Evolutionary conservation across 2,888 invertebrate genomes (phyloP), one percentile per base, ranked within the genome.

Genomic region (Hetaerina titia): DNA sequence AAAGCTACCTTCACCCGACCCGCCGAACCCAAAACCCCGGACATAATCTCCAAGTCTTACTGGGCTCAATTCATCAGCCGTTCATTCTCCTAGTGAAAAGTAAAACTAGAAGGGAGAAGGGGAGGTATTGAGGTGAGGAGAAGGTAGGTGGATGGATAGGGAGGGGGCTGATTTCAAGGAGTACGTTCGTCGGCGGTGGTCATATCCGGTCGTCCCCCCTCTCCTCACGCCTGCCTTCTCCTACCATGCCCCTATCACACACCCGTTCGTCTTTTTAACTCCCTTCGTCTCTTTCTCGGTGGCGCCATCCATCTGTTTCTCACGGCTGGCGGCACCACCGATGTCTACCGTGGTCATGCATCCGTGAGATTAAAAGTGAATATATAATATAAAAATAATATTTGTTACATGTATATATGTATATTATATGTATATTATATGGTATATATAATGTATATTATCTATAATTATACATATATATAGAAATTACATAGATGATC

Each of bases 281-380:
- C 45, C 45, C 45, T 45, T 45, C 45, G 45, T 45, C 4, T 45
- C 45, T 45, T n/a, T 22, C 69, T 9, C 31, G 31, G 81, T 6
- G 81, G 81, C 31, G 81, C 81, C 81, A 69, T 17, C n/a, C 69
- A 31, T 81, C 31, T 31, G 81, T 81, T 81, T 31, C 81, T 31
- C 81, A 81, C 81, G 81, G 81, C 81, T 74, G 13, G 22, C 13
- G 81, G 11, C 81, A 81, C 31, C 11, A 15, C 22, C 19, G 19
- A 69, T 13, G 81, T 7, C 9, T 11, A 81, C 56, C 92, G 92
- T 92, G 74, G 92, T 56, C 92, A 92, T 69, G 92, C 92, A 92
- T 57, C 69, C 92, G 69, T 92, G 92, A n/a, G 92, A 92, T 92
- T 92, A 92, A 92, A 92, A n/a, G 69, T 1, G n/a, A 31, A 9